phyloP scores from a whole-genome alignment of 1,140 invertebrate genomes.

The Agrilus planipennis region DNA sequence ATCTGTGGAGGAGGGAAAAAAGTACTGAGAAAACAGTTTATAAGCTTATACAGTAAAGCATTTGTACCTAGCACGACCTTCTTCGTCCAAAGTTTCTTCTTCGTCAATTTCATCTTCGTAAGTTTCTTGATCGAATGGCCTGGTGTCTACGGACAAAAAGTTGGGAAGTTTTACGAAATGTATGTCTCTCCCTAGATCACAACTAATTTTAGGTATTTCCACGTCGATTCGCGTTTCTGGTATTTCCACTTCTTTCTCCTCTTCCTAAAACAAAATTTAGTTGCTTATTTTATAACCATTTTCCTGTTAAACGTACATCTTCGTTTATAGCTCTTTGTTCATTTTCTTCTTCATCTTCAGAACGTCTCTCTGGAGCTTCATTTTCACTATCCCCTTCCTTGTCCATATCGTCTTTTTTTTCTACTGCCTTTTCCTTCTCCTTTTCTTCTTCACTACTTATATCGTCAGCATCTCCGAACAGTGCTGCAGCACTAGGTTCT shows the following conservation, averaged over 20 bases:
- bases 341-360: constrained; percentile 36
- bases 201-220: constrained; percentile 89
- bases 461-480: constrained; percentile 86
- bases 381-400: constrained; percentile 30
- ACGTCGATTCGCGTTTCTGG: constrained; percentile 93
- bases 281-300: background rate
- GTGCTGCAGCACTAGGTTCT: constrained; percentile 59
- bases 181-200: constrained; percentile 81
- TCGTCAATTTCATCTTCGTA: constrained; percentile 99
- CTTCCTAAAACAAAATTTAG: constrained; percentile 25
- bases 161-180: constrained; percentile 93
- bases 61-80: constrained; percentile 75
- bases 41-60: background rate
- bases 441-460: constrained; percentile 74
- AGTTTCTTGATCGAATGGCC: constrained; percentile 87
- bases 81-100: constrained; percentile 95
- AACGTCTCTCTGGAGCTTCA: constrained; percentile 21
- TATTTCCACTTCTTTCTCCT: constrained; percentile 50
- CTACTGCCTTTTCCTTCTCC: constrained; percentile 37
- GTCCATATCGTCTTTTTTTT: constrained; percentile 27
- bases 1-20: constrained; percentile 29
- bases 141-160: constrained; percentile 81
- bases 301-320: constrained; percentile 8
- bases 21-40: background rate
- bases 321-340: constrained; percentile 27